phyloP scores from a whole-genome alignment of 1,140 invertebrate genomes.

The Calephelis nemesis region DNA sequence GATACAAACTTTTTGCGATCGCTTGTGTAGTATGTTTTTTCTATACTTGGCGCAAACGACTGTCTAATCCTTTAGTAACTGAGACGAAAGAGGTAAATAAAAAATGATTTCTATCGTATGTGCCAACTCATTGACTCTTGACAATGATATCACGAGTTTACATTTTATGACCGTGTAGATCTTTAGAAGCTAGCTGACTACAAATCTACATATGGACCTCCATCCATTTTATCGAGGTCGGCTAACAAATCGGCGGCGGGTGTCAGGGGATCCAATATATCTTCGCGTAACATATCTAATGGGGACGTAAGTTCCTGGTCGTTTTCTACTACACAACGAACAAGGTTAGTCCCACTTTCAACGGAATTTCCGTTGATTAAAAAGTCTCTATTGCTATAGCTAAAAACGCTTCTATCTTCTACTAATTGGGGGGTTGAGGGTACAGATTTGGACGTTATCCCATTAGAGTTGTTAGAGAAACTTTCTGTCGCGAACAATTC shows the following conservation, averaged over 20 bases:
- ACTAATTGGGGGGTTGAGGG: conserved; percentile 81
- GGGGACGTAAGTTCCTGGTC: conserved; percentile 58
- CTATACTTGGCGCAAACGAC: no score
- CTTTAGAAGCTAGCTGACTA: conserved; percentile 46
- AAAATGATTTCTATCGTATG: no score
- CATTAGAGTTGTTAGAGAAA: conserved; percentile 54
- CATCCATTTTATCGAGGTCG: conserved; percentile 70
- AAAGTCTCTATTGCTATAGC: conserved; percentile 81
- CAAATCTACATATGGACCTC: conserved; percentile 66
- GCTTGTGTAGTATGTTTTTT: no score
- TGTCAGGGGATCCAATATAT: conserved; percentile 58
- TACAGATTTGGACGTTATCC: conserved; percentile 81
- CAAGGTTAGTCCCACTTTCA: conserved; percentile 46
- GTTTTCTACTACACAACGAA: conserved; percentile 50
- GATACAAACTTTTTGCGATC: conserved; percentile 1
- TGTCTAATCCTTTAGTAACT: no score
- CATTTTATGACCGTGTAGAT: no score
- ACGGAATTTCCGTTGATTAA: conserved; percentile 82
- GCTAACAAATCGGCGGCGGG: conserved; percentile 57
- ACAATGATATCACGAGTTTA: no score
- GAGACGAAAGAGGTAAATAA: no score
- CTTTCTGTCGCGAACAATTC: conserved; percentile 52
- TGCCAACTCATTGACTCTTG: no score
- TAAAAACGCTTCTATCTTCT: conserved; percentile 78
- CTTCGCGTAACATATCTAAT: conserved; percentile 63